Percentiles rank a stretch among this genome's conserved stretches.
phyloP scores from a whole-genome alignment of 2,113 vertebrate species.

The Entelurus aequoreus region DNA sequence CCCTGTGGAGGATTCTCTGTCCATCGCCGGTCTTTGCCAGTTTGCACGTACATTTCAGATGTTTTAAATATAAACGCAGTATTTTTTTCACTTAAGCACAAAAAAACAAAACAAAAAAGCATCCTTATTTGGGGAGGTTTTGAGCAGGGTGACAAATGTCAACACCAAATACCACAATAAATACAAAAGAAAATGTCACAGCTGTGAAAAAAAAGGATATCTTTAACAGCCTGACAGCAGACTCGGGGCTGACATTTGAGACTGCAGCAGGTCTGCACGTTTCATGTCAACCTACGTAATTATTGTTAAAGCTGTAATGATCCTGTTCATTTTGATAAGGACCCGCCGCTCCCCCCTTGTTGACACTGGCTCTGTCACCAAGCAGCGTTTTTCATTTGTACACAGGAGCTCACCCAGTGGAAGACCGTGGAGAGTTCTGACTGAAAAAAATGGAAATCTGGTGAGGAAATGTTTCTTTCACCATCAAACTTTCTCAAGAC shows the following conservation, averaged over 20 bases:
- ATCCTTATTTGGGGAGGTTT: neutral
- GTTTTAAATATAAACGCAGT: too few relatives aligned
- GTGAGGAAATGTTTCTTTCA: too few relatives aligned
- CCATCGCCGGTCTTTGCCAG: too few relatives aligned
- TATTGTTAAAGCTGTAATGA: slow-evolving; percentile 16
- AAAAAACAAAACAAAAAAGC: too few relatives aligned
- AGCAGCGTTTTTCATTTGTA: neutral
- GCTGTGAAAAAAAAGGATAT: neutral
- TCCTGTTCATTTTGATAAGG: neutral
- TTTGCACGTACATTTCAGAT: too few relatives aligned
- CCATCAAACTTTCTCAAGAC: too few relatives aligned
- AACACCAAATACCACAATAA: slow-evolving; percentile 14
- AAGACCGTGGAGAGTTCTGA: too few relatives aligned
- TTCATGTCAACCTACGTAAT: slow-evolving; percentile 9
- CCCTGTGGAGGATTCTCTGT: too few relatives aligned
- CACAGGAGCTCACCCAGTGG: neutral
- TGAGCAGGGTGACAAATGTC: neutral
- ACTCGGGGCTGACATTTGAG: slow-evolving; percentile 24
- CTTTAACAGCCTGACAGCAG: neutral
- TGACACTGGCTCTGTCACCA: too few relatives aligned
- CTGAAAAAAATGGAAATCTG: too few relatives aligned
- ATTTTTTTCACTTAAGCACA: too few relatives aligned
- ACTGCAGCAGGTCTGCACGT: neutral
- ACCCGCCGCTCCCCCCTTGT: too few relatives aligned
- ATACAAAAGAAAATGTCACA: slow-evolving; percentile 1